Percentiles rank a stretch among this genome's conserved stretches.
Conservation (phyloP, 2,888 invertebrate genomes). For the Micropterix aruncella region DNA sequence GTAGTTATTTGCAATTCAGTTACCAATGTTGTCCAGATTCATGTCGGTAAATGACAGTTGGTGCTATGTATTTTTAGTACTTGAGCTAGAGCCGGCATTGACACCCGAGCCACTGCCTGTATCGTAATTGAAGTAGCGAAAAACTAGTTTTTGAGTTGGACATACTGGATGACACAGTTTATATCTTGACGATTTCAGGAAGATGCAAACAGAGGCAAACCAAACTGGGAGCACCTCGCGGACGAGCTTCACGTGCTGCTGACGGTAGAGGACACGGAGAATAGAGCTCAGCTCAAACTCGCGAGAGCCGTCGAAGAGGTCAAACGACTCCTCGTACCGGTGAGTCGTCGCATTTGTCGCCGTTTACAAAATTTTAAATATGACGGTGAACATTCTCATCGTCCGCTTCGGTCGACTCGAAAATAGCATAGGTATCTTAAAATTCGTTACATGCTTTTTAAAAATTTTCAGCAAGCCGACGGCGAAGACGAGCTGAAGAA, state of each 20-base stretch:
- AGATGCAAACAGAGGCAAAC: conserved; percentile 97
- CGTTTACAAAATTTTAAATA: not conserved
- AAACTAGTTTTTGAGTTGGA: too few species aligned
- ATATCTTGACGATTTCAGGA: conserved; percentile 71
- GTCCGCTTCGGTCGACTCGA: conserved; percentile 1
- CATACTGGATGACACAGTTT: too few species aligned
- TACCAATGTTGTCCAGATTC: too few species aligned
- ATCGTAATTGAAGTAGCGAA: too few species aligned
- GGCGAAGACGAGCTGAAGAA: conserved; percentile 99
- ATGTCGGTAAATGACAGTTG: too few species aligned
- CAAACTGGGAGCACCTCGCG: conserved; percentile 99
- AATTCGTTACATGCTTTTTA: not conserved
- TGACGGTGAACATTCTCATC: not conserved
- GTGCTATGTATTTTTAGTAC: too few species aligned
- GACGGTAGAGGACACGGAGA: conserved; percentile 97
- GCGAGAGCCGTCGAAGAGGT: conserved; percentile 96
- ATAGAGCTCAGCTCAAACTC: conserved; percentile 89
- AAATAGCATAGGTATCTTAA: conserved; percentile 2
- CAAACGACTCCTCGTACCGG: conserved; percentile 92
- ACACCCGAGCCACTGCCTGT: too few species aligned
- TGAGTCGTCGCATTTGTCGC: conserved; percentile 37
- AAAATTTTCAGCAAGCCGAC: conserved; percentile 90
- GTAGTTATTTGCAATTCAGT: too few species aligned
- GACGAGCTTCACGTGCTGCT: conserved; percentile 97
- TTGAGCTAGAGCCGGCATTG: too few species aligned